Conservation (phyloP, 1,140 invertebrate genomes). For the Diabrotica virgifera region DNA sequence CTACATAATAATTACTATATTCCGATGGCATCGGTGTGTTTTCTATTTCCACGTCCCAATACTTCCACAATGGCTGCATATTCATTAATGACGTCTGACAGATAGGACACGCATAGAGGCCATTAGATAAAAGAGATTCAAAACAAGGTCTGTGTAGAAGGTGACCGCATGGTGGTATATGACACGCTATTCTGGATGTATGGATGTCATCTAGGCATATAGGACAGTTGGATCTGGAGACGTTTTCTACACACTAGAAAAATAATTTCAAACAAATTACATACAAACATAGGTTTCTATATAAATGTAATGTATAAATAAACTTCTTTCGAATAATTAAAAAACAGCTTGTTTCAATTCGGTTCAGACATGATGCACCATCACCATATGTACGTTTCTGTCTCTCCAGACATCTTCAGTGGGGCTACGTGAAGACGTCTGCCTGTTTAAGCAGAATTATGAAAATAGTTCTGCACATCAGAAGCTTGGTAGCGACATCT, state of each 20-base stretch:
- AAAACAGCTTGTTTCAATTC: too few species aligned
- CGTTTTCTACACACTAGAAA: constrained; percentile 80
- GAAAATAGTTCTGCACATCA: too few species aligned
- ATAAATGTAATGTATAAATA: too few species aligned
- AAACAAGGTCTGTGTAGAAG: constrained; percentile 79
- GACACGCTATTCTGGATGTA: constrained; percentile 79
- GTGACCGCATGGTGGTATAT: constrained; percentile 84
- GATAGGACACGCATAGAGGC: constrained; percentile 83
- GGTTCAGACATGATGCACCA: too few species aligned
- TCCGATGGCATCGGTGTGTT: constrained; percentile 79
- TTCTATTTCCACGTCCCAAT: constrained; percentile 75
- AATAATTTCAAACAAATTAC: constrained; percentile 11
- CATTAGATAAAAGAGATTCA: constrained; percentile 70
- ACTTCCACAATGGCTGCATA: constrained; percentile 78
- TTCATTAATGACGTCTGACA: constrained; percentile 82
- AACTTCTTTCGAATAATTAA: too few species aligned
- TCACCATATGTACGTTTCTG: too few species aligned
- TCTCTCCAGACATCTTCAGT: too few species aligned
- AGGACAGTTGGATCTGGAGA: constrained; percentile 80
- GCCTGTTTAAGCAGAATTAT: too few species aligned
- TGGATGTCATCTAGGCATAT: constrained; percentile 87
- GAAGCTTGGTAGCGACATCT: too few species aligned
- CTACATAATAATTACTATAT: constrained; percentile 71
- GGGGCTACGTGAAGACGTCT: too few species aligned
- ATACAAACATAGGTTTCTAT: too few species aligned